phyloP scores from a whole-genome alignment of 2,888 invertebrate species.

The Ischnura elegans region DNA sequence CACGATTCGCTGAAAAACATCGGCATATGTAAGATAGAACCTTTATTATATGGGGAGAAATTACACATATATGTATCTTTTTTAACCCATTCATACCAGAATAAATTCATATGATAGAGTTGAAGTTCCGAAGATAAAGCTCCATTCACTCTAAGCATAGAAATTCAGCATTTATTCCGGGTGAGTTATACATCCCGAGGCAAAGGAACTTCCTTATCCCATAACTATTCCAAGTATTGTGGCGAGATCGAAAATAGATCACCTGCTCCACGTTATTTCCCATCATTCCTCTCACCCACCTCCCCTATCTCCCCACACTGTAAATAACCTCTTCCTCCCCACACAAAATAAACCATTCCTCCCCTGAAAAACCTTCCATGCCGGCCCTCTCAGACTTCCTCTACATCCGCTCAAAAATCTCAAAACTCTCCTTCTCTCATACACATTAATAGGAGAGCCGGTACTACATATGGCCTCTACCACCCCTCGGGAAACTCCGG shows the following conservation, averaged over 20 bases:
- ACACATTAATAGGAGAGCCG: slow-evolving; percentile 51
- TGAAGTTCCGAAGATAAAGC: background rate
- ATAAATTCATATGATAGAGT: too few species aligned
- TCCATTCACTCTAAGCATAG: background rate
- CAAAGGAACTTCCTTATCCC: background rate
- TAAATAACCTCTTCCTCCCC: background rate
- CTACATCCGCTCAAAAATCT: background rate
- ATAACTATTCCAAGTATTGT: background rate
- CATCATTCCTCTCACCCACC: background rate
- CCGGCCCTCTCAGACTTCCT: background rate
- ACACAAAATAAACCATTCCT: background rate
- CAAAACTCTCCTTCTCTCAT: slow-evolving; percentile 13
- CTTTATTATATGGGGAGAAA: too few species aligned
- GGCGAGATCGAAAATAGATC: background rate
- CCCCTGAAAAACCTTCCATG: background rate
- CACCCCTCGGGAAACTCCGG: background rate
- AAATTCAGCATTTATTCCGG: too few species aligned
- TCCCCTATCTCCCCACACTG: background rate
- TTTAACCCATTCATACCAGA: too few species aligned
- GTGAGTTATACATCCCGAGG: too few species aligned
- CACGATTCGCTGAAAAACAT: too few species aligned
- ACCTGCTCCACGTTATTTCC: background rate
- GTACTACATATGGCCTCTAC: background rate
- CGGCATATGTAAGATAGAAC: too few species aligned
- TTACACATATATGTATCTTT: too few species aligned